Base-by-base conservation (phyloP, 2,797 vertebrate species). In the Chiroxiphia lanceolata region DNA sequence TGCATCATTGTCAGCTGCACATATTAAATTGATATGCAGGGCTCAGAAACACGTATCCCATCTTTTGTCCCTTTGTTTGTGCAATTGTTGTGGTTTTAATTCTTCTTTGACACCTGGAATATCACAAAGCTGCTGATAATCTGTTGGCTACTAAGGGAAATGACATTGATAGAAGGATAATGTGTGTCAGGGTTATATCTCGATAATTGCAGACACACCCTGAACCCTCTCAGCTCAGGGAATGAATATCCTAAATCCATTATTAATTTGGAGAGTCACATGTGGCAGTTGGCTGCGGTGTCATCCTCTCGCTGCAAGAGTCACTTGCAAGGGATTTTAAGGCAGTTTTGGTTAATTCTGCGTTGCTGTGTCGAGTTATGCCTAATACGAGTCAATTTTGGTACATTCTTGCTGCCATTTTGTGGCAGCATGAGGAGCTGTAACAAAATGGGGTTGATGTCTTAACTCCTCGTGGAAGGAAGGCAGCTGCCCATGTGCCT, bases 71-170 rank as follows among this genome's bases (percentile, higher is more conserved):
- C 95, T 96, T 95, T 96, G 84, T 96, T 94, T 95, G 95, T 48
- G 93, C 87, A 72, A 84, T 97, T 97, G 92, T 93, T 96, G 93
- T 67, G 91, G 90, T 59, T 97, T 96, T 92, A 95, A 94, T 95
- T 97, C 96, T 96, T 97, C 93, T 96, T 96, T 96, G 96, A 97
- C 96, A 97, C 96, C 96, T 97, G 96, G 96, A 97, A 95, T 93
- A 96, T 95, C 94, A 96, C 96, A 97, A 95, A 96, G 96, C 96
- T 95, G 96, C 86, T 75, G 93, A 94, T 96, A 95, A 96, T 97
- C 95, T 96, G 95, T 95, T 96, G 96, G 96, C 93, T 95, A 93
- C 95, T 94, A 79, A 57, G 86, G 90, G 83, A 87, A 42, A 87
- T 94, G 96, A 95, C 96, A 95, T 85, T 96, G 95, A 93, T 94